A percentile compares a stretch with the other conserved stretches of the same genome.
phyloP scores from a whole-genome alignment of 2,113 vertebrate species.

The Seriola aureovittata region DNA sequence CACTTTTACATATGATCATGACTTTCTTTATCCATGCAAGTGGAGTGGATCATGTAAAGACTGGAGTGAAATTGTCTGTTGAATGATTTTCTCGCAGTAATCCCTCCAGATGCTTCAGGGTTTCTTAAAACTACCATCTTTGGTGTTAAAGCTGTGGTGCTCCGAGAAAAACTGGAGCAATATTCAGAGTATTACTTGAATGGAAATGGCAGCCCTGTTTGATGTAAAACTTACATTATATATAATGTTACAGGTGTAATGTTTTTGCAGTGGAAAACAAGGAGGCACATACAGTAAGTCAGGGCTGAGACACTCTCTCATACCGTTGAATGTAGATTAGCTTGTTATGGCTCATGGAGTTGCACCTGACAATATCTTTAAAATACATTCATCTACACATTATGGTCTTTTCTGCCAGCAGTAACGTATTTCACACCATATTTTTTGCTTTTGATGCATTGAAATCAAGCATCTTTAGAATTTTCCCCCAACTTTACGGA shows the following conservation, averaged over 20 bases:
- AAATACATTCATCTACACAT: too few species aligned
- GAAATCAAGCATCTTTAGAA: not conserved
- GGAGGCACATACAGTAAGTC: too few species aligned
- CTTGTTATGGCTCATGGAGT: not conserved
- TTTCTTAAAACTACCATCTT: not conserved
- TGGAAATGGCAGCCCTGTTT: too few species aligned
- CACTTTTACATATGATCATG: not conserved
- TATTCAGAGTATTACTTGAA: not conserved
- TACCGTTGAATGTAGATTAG: too few species aligned
- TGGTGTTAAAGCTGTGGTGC: not conserved
- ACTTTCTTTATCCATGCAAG: not conserved
- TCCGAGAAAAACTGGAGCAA: not conserved
- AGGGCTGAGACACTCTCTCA: too few species aligned
- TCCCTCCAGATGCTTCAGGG: not conserved
- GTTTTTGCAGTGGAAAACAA: not conserved
- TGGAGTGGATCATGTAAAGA: not conserved
- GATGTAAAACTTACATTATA: not conserved
- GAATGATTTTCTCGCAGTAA: constrained; percentile 2
- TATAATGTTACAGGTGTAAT: not conserved
- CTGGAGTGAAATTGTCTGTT: not conserved
- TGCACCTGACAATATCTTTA: not conserved
- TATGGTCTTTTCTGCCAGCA: not conserved
- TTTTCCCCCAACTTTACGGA: too few species aligned
- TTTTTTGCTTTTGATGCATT: not conserved
- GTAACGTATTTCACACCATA: not conserved